Conservation (phyloP, 2,113 vertebrate species). For the Arenaria interpres region DNA sequence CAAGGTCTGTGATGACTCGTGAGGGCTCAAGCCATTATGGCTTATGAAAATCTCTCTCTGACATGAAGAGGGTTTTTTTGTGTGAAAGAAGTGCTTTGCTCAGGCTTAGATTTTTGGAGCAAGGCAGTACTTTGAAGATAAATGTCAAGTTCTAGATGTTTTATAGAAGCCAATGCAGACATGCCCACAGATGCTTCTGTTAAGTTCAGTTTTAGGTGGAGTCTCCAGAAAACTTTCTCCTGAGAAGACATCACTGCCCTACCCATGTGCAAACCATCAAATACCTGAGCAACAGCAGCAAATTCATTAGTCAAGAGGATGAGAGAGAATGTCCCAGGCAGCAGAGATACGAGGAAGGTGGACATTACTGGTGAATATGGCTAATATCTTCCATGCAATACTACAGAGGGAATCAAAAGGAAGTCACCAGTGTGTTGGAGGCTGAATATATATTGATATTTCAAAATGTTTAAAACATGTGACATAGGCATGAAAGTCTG, state of each 20-base stretch:
- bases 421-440: neutral
- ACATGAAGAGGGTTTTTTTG: rapidly evolving
- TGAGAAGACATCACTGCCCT: neutral
- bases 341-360: neutral
- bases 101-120: neutral
- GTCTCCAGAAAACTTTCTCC: neutral
- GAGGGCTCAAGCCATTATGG: neutral
- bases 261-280: neutral
- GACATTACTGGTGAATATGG: neutral
- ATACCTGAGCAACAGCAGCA: neutral
- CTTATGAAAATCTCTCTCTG: neutral
- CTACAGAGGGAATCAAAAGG: neutral
- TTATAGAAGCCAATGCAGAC: neutral
- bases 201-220: neutral
- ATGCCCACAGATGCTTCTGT: neutral
- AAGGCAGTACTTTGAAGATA: neutral
- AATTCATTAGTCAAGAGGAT: neutral
- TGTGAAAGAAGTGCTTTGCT: neutral
- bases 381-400: neutral
- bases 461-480: neutral
- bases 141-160: neutral
- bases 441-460: neutral
- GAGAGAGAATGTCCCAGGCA: neutral
- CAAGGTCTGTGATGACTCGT: neutral
- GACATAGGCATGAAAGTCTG: neutral